These are phyloP conservation scores for Platycercus adscitus DNA, from an alignment of 2,113 vertebrate species.

Conservation along the genomic window DNA sequence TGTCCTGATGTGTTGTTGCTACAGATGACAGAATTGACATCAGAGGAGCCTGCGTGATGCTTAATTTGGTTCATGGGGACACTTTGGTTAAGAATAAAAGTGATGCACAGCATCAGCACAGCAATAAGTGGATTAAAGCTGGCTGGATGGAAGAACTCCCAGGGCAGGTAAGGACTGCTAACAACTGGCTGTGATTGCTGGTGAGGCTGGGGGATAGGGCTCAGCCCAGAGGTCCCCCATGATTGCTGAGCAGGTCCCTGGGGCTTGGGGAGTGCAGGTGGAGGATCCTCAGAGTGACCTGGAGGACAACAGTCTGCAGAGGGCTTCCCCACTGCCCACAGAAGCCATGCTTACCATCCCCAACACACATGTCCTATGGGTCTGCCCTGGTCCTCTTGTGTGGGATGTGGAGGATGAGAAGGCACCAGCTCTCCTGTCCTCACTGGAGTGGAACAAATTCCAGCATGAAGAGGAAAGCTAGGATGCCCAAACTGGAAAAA, in stretches of 20 bases:
- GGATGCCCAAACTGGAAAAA: background rate
- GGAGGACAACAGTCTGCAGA: background rate
- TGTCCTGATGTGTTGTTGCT: fast-evolving
- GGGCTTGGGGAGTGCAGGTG: background rate
- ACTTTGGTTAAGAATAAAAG: background rate
- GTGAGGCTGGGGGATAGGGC: background rate
- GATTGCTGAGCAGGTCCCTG: background rate
- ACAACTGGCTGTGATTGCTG: background rate
- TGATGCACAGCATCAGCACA: background rate
- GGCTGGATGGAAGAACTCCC: background rate
- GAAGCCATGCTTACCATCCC: background rate
- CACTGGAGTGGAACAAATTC: background rate
- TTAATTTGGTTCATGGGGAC: background rate
- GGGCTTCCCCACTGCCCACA: background rate
- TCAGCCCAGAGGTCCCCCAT: background rate
- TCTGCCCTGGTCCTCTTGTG: background rate
- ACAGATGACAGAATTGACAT: constrained; percentile 17
- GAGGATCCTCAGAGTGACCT: background rate
- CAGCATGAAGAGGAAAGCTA: background rate
- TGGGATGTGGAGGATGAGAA: background rate
- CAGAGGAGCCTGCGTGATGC: background rate
- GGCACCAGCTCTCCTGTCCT: fast-evolving
- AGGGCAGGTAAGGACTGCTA: background rate
- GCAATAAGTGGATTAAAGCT: background rate
- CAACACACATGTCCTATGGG: fast-evolving